These are phyloP conservation scores for Cotesia chilonis DNA, from an alignment of 1,140 invertebrate genomes.

Conservation along the genomic window DNA sequence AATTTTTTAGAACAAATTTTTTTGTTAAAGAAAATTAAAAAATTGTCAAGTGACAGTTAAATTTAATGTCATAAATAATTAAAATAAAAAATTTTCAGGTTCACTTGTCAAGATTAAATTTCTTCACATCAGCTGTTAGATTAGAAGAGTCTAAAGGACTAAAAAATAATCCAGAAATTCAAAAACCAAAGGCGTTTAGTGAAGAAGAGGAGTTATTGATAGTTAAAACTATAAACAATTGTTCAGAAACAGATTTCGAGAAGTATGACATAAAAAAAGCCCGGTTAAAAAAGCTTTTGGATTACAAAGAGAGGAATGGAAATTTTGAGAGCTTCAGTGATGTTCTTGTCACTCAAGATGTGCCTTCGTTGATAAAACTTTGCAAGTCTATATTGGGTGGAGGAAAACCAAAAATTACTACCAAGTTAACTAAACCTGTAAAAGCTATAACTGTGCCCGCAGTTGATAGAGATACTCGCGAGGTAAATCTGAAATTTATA, in stretches of 20 bases:
- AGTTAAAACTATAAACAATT: conserved; percentile 29
- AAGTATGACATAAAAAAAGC: conserved; percentile 28
- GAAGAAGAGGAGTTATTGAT: conserved; percentile 23
- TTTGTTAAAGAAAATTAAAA: too few species aligned
- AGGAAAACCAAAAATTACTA: not conserved
- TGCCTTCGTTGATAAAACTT: conserved; percentile 30
- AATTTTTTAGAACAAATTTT: too few species aligned
- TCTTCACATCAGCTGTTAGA: too few species aligned
- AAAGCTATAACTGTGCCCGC: conserved; percentile 22
- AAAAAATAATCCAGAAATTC: not conserved
- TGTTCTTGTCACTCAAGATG: conserved; percentile 22
- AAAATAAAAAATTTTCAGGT: too few species aligned
- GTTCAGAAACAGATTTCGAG: conserved; percentile 26
- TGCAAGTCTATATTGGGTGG: conserved; percentile 33
- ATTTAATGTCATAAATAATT: too few species aligned
- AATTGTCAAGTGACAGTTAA: too few species aligned
- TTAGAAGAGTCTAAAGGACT: too few species aligned
- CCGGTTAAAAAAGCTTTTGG: conserved; percentile 28
- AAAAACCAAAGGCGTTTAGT: conserved; percentile 8
- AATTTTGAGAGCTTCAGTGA: conserved; percentile 26
- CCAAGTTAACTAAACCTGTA: not conserved
- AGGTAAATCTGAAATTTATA: conserved; percentile 12
- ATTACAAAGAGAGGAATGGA: conserved; percentile 16
- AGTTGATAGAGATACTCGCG: conserved; percentile 1
- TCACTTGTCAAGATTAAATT: too few species aligned